Evolutionary conservation across 2,888 invertebrate genomes (phyloP).

Genomic region (Yponomeuta evonymella): DNA sequence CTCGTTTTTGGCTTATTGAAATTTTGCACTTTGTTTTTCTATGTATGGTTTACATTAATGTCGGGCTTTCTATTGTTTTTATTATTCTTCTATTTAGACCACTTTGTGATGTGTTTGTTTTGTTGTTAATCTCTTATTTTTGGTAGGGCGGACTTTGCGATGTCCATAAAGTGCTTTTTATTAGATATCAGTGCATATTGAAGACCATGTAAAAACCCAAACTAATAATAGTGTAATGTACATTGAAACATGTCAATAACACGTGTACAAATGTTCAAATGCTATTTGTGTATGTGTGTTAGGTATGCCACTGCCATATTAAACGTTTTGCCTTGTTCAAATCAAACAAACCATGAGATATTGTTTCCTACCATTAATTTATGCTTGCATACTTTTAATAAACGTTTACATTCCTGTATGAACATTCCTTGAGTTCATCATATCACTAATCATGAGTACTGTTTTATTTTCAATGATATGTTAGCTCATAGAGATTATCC

Average conservation of each 20-base stretch:
- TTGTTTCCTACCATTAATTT: background rate
- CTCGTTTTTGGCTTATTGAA: constrained; percentile 16
- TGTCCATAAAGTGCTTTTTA: constrained; percentile 65
- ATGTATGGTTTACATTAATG: constrained; percentile 7
- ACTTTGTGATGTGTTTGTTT: constrained; percentile 8
- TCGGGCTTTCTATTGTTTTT: background rate
- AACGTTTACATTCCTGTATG: background rate
- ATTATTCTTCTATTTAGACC: constrained; percentile 2
- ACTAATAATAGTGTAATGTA: constrained; percentile 40
- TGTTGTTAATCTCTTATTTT: constrained; percentile 29
- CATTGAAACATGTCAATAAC: constrained; percentile 61
- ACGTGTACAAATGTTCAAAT: constrained; percentile 58
- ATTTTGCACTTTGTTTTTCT: constrained; percentile 12
- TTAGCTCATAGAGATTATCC: constrained; percentile 44
- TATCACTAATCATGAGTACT: background rate
- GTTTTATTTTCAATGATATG: constrained; percentile 22
- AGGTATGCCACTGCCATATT: constrained; percentile 64
- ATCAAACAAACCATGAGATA: background rate
- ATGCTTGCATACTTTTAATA: background rate
- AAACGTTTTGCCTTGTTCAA: constrained; percentile 19
- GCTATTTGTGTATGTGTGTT: constrained; percentile 65
- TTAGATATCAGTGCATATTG: constrained; percentile 47
- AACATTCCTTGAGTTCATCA: background rate
- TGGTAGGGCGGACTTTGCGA: constrained; percentile 32
- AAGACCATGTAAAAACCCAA: constrained; percentile 59